Percentiles rank a stretch among this genome's conserved stretches.
Evolutionary conservation across 1,140 invertebrate genomes (phyloP).

Genomic region (Papilio xuthus): DNA sequence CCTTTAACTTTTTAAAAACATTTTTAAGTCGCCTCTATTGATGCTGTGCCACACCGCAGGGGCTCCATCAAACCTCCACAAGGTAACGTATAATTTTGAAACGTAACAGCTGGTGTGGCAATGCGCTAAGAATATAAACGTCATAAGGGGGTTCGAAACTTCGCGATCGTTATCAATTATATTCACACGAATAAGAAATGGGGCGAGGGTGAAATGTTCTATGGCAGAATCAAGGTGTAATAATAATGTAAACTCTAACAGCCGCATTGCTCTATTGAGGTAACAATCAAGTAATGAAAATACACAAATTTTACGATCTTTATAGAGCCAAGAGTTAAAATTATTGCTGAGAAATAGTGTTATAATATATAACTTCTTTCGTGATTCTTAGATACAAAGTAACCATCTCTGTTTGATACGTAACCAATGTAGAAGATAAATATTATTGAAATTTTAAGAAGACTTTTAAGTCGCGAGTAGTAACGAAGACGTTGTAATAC

Average conservation of each 20-base stretch:
- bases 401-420: no score
- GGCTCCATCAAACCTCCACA: background rate
- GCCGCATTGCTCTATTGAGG: background rate
- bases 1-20: conserved; percentile 47
- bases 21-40: conserved; percentile 31
- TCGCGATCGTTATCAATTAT: conserved; percentile 16
- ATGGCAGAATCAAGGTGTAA: background rate
- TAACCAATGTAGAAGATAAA: no score
- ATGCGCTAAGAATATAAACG: conserved; percentile 26
- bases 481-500: no score
- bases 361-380: no score
- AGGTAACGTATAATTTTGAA: conserved; percentile 22
- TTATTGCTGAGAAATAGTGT: background rate
- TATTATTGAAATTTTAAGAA: no score
- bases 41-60: conserved; percentile 1
- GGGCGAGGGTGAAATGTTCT: conserved; percentile 8
- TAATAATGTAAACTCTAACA: background rate
- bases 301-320: background rate
- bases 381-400: no score
- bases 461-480: no score
- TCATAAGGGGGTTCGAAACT: conserved; percentile 17
- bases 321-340: background rate
- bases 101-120: conserved; percentile 25
- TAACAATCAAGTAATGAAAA: background rate
- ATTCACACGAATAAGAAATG: conserved; percentile 25